These are phyloP conservation scores for Muscicapa striata DNA, from an alignment of 2,797 vertebrate genomes.

Conservation along the genomic window DNA sequence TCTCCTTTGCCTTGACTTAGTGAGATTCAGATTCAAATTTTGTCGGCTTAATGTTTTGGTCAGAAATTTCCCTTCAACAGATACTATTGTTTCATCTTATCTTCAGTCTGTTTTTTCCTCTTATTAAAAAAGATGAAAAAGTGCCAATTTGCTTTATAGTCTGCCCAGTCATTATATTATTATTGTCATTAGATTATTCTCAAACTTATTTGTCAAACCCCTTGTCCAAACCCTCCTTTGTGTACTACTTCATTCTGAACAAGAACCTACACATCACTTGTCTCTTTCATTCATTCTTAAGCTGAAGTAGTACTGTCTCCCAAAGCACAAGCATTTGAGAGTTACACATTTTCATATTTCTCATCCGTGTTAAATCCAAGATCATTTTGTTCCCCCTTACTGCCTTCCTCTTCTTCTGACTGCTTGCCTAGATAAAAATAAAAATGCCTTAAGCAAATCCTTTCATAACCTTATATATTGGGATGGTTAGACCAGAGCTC, in stretches of 20 bases:
- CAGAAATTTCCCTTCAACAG: background rate
- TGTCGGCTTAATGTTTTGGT: background rate
- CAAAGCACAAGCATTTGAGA: background rate
- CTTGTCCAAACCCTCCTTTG: background rate
- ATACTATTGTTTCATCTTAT: background rate
- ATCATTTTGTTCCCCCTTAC: constrained; percentile 1
- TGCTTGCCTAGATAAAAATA: constrained; percentile 43
- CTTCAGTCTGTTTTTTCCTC: background rate
- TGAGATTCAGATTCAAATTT: background rate
- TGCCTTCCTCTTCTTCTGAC: background rate
- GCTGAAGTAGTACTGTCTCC: background rate
- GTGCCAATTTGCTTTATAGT: background rate
- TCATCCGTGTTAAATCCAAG: constrained; percentile 27
- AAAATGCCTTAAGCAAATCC: constrained; percentile 60
- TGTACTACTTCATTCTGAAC: background rate
- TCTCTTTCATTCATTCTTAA: constrained; percentile 36
- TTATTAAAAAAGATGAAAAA: background rate
- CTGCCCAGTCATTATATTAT: background rate
- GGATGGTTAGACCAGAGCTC: constrained; percentile 1
- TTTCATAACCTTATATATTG: constrained; percentile 58
- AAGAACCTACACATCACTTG: background rate
- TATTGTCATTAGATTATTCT: background rate
- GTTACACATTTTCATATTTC: constrained; percentile 18
- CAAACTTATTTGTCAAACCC: background rate
- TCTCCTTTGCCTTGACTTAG: background rate